Conservation (phyloP, 2,113 vertebrate species). For the Ploceus nigricollis region DNA sequence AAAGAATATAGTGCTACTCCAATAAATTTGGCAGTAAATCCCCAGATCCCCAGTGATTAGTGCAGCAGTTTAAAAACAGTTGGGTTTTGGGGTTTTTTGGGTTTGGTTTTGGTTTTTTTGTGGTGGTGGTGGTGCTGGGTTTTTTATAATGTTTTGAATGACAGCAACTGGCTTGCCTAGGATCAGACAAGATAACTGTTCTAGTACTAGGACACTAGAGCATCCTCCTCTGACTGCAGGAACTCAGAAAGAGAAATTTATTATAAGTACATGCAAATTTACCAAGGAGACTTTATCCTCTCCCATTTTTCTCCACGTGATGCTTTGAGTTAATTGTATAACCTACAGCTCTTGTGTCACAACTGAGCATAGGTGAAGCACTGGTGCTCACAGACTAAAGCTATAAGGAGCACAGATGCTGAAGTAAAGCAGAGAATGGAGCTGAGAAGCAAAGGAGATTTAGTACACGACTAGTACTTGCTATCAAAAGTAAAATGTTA, state of each 20-base stretch:
- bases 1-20: not conserved
- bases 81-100: not conserved
- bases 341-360: not conserved
- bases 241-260: not conserved
- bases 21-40: not conserved
- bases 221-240: not conserved
- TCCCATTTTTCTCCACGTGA: not conserved
- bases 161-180: not conserved
- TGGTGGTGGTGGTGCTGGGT: not conserved
- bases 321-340: not conserved
- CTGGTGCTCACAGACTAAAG: rapidly evolving
- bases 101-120: not conserved
- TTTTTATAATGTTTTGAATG: not conserved
- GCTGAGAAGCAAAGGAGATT: not conserved
- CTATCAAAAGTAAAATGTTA: not conserved
- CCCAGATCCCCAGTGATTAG: not conserved
- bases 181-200: not conserved
- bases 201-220: not conserved
- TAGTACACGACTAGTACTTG: not conserved
- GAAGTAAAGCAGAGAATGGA: not conserved
- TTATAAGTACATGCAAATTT: not conserved
- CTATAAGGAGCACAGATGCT: not conserved
- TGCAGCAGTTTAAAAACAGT: not conserved
- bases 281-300: not conserved
- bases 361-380: not conserved